These are phyloP conservation scores for Capricornis sumatraensis DNA, from an alignment of 2,113 vertebrate genomes.

Conservation along the genomic window DNA sequence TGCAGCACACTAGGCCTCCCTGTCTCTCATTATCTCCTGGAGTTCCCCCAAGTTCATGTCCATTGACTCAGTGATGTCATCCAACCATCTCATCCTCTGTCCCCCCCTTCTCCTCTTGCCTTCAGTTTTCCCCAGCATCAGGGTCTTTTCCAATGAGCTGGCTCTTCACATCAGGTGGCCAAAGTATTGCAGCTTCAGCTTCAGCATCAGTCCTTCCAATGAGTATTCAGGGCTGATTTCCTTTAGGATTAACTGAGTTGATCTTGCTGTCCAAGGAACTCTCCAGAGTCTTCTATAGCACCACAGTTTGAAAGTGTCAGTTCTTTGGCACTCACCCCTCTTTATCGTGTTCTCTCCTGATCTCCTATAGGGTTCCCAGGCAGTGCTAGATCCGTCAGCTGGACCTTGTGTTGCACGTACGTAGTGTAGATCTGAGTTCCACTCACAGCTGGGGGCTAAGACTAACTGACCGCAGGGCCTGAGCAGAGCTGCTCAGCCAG, in stretches of 20 bases:
- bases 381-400: background rate
- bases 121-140: background rate
- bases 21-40: background rate
- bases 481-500: background rate
- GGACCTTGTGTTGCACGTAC: background rate
- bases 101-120: background rate
- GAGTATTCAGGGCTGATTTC: background rate
- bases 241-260: background rate
- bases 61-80: background rate
- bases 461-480: background rate
- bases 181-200: background rate
- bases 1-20: background rate
- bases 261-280: background rate
- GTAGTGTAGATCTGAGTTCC: background rate
- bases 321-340: background rate
- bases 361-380: background rate
- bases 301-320: background rate
- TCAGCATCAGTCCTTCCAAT: background rate
- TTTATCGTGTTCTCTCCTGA: background rate
- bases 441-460: background rate
- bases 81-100: background rate
- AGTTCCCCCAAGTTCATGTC: background rate
- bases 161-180: background rate
- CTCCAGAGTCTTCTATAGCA: background rate
- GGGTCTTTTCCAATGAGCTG: background rate